Conservation (phyloP, 2,113 vertebrate genomes). For the Erythrolamprus reginae region DNA sequence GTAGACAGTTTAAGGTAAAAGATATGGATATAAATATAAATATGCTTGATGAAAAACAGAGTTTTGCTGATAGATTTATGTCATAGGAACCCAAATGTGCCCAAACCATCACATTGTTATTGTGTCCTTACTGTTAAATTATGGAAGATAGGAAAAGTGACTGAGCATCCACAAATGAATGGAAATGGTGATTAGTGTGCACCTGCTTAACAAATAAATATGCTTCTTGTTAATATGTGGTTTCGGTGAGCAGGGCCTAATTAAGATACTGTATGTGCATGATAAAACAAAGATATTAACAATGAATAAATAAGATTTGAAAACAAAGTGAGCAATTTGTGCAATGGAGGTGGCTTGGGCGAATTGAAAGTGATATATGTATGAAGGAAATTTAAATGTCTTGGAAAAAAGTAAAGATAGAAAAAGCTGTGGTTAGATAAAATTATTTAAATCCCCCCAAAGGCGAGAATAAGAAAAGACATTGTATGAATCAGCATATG, state of each 20-base stretch:
- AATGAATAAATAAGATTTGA: neutral
- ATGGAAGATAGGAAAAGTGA: neutral
- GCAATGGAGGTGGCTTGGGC: neutral
- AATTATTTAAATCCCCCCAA: neutral
- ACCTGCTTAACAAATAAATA: neutral
- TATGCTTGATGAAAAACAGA: neutral
- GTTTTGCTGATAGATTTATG: neutral
- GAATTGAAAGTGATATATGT: neutral
- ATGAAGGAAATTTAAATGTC: neutral
- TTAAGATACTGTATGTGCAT: neutral
- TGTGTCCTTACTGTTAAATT: neutral
- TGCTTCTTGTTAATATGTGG: neutral
- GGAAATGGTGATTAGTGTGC: neutral
- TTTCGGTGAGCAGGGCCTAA: neutral
- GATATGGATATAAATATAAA: neutral
- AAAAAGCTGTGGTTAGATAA: neutral
- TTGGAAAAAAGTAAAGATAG: neutral
- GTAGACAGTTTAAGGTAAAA: too few relatives aligned
- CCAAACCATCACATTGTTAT: neutral
- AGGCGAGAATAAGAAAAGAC: neutral
- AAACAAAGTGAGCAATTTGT: neutral
- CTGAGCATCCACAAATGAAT: neutral
- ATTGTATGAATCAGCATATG: neutral
- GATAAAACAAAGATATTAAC: neutral
- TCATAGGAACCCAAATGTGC: neutral